Conservation (phyloP, 1,140 invertebrate genomes). For the Penaeus chinensis region DNA sequence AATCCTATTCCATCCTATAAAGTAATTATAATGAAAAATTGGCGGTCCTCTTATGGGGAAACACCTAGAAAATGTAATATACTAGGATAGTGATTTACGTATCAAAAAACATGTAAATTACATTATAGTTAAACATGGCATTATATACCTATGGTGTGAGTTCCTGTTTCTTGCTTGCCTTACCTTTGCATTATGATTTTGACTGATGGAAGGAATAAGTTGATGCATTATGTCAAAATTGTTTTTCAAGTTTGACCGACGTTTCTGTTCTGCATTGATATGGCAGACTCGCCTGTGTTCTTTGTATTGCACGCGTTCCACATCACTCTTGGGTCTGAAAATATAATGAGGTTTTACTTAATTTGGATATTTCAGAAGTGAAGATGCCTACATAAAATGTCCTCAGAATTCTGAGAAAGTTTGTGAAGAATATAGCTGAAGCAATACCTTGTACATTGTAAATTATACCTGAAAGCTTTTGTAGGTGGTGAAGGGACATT, state of each 20-base stretch:
- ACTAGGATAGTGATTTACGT: too few species aligned
- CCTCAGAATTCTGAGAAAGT: too few species aligned
- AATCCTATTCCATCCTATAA: too few species aligned
- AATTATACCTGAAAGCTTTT: conserved; percentile 42
- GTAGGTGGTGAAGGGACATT: conserved; percentile 53
- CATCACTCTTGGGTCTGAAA: conserved; percentile 71
- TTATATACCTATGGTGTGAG: too few species aligned
- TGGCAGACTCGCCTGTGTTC: conserved; percentile 75
- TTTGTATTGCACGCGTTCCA: conserved; percentile 67
- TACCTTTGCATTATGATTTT: conserved; percentile 89
- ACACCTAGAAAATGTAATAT: too few species aligned
- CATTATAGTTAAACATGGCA: too few species aligned
- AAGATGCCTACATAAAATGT: neutral
- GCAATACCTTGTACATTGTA: neutral
- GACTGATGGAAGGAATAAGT: conserved; percentile 88
- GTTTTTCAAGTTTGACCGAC: conserved; percentile 96
- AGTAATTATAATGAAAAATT: too few species aligned
- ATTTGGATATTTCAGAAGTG: neutral
- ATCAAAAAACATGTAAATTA: too few species aligned
- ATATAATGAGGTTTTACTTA: conserved; percentile 7
- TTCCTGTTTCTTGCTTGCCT: neutral
- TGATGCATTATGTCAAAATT: conserved; percentile 95
- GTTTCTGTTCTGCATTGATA: conserved; percentile 97
- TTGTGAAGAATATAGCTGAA: neutral
- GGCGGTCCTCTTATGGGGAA: too few species aligned